Conservation (phyloP, 2,113 vertebrate genomes). For the Macheiramphus alcinus region DNA sequence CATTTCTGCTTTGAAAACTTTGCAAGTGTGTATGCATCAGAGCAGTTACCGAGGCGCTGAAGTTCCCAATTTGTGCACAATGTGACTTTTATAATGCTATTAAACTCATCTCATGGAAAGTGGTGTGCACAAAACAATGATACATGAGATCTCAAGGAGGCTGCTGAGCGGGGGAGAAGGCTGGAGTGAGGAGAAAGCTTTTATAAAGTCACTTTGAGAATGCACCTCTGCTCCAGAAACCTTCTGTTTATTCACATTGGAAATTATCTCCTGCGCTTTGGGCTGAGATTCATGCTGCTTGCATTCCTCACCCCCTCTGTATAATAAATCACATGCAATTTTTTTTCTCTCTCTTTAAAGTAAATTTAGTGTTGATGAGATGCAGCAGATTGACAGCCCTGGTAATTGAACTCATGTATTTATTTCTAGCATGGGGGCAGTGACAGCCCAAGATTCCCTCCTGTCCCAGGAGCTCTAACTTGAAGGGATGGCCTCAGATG, state of each 20-base stretch:
- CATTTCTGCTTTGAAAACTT: slow-evolving; percentile 73
- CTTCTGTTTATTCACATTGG: slow-evolving; percentile 12
- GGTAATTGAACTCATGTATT: neutral
- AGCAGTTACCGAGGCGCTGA: slow-evolving; percentile 52
- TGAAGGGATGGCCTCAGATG: neutral
- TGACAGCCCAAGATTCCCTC: neutral
- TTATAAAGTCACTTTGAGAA: slow-evolving; percentile 72
- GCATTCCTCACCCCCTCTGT: neutral
- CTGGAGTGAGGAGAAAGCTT: slow-evolving; percentile 23
- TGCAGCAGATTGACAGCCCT: neutral
- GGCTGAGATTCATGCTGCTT: neutral
- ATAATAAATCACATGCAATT: neutral
- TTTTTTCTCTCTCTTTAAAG: neutral
- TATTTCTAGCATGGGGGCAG: neutral
- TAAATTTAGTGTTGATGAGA: neutral
- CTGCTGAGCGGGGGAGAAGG: neutral
- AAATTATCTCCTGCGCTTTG: neutral
- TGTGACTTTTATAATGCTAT: slow-evolving; percentile 82
- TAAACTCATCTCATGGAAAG: slow-evolving; percentile 75
- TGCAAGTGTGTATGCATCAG: slow-evolving; percentile 71
- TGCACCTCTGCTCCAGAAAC: neutral
- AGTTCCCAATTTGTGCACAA: slow-evolving; percentile 78
- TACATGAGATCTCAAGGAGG: slow-evolving; percentile 71
- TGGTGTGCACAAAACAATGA: slow-evolving; percentile 70
- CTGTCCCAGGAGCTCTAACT: neutral